Conservation (phyloP, 2,113 vertebrate genomes). For the Bufo bufo region DNA sequence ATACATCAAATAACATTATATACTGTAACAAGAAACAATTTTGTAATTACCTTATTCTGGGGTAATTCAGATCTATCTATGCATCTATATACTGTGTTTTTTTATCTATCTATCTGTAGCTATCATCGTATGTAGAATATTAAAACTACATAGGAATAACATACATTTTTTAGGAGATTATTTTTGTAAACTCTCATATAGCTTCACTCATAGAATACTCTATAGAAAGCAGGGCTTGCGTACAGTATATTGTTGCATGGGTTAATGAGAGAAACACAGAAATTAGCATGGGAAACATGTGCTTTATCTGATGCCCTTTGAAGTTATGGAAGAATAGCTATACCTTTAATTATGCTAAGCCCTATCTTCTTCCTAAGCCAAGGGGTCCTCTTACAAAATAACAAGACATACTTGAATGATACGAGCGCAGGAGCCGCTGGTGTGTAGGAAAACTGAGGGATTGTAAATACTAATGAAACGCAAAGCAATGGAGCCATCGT, state of each 20-base stretch:
- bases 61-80: too few species aligned
- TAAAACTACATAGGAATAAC: neutral
- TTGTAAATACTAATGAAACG: constrained; percentile 56
- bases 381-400: constrained; percentile 54
- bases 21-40: too few species aligned
- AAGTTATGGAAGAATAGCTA: constrained; percentile 58
- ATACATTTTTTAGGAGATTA: neutral
- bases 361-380: constrained; percentile 48
- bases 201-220: constrained; percentile 60
- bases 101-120: too few species aligned
- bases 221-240: constrained; percentile 72
- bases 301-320: constrained; percentile 47
- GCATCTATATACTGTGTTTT: too few species aligned
- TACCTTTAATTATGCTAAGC: constrained; percentile 60
- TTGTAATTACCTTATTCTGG: too few species aligned
- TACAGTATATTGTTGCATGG: neutral
- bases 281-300: constrained; percentile 41
- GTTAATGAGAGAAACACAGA: constrained; percentile 53
- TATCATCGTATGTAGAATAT: neutral
- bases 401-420: constrained; percentile 58
- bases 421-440: constrained; percentile 34
- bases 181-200: neutral
- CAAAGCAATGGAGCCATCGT: constrained; percentile 2
- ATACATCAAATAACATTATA: too few species aligned
- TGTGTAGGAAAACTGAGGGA: constrained; percentile 37